phyloP scores from a whole-genome alignment of 1,140 invertebrate species.

The Drosophila burlai region DNA sequence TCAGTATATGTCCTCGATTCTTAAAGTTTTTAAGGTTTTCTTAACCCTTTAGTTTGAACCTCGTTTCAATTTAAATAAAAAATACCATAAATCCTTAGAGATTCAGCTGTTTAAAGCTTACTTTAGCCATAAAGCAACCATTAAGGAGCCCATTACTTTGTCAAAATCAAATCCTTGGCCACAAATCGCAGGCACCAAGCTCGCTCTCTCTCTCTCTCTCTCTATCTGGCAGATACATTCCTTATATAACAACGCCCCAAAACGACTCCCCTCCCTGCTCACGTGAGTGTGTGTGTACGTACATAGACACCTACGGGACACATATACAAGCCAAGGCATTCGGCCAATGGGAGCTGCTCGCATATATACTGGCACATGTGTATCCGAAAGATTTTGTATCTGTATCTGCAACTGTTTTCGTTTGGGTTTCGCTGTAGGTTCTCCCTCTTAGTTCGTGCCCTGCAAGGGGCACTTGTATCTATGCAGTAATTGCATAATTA shows the following conservation, averaged over 20 bases:
- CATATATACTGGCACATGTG: constrained; percentile 34
- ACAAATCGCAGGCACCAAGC: constrained; percentile 14
- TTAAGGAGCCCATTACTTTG: constrained; percentile 15
- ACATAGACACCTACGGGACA: constrained; percentile 68
- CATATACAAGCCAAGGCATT: constrained; percentile 6
- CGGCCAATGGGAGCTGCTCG: constrained; percentile 62
- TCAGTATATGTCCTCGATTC: too few relatives aligned
- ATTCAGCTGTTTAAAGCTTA: neutral
- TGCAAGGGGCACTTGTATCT: constrained; percentile 27
- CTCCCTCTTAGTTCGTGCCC: constrained; percentile 9
- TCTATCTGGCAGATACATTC: constrained; percentile 13
- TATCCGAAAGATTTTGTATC: constrained; percentile 41
- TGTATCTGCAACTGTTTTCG: constrained; percentile 6
- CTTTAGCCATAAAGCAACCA: neutral
- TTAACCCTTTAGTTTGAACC: neutral
- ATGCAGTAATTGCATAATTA: constrained; percentile 52
- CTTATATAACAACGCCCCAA: constrained; percentile 40
- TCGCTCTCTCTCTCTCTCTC: neutral
- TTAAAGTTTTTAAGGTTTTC: neutral
- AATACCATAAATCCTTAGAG: neutral
- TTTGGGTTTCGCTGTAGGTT: neutral
- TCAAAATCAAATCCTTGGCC: constrained; percentile 5
- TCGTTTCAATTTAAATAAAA: neutral
- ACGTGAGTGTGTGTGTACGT: constrained; percentile 4
- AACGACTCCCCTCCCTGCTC: constrained; percentile 11